Evolutionary conservation across 2,113 vertebrate genomes (phyloP).

Genomic region (Acanthisitta chloris): DNA sequence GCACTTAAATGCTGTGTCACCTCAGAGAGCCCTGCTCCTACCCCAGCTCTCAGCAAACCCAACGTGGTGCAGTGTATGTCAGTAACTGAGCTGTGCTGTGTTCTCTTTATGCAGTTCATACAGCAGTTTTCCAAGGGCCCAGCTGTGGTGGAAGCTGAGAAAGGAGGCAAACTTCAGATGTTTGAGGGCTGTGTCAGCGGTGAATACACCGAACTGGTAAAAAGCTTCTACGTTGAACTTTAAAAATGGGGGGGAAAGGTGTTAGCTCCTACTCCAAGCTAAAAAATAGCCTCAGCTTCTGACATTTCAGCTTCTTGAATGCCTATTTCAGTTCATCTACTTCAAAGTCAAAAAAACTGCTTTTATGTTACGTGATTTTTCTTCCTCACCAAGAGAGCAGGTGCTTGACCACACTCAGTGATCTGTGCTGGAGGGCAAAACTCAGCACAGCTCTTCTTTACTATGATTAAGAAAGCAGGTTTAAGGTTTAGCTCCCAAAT

Average conservation of each 20-base stretch:
- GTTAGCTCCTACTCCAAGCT: background rate
- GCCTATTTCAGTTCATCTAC: rapidly evolving
- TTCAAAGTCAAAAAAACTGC: background rate
- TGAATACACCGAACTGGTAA: constrained; percentile 72
- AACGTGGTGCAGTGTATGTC: rapidly evolving
- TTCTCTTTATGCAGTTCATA: constrained; percentile 54
- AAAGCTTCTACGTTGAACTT: background rate
- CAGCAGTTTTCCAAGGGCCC: constrained; percentile 68
- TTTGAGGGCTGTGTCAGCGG: constrained; percentile 67
- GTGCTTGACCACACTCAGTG: background rate
- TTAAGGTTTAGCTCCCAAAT: background rate
- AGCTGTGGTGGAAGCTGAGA: constrained; percentile 71
- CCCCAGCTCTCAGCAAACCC: too few relatives aligned
- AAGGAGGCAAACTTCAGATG: constrained; percentile 70
- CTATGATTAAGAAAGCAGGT: background rate
- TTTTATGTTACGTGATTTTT: background rate
- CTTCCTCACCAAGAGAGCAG: background rate
- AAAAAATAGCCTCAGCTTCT: background rate
- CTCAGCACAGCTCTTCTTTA: too few relatives aligned
- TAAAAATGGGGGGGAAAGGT: rapidly evolving
- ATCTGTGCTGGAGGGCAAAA: background rate
- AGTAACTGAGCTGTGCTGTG: background rate
- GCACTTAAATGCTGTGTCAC: background rate
- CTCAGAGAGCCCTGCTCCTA: too few relatives aligned
- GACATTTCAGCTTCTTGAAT: background rate